Evolutionary conservation across 2,113 vertebrate genomes (phyloP), one percentile per base, ranked within the genome.

Genomic region (Fulica atra): DNA sequence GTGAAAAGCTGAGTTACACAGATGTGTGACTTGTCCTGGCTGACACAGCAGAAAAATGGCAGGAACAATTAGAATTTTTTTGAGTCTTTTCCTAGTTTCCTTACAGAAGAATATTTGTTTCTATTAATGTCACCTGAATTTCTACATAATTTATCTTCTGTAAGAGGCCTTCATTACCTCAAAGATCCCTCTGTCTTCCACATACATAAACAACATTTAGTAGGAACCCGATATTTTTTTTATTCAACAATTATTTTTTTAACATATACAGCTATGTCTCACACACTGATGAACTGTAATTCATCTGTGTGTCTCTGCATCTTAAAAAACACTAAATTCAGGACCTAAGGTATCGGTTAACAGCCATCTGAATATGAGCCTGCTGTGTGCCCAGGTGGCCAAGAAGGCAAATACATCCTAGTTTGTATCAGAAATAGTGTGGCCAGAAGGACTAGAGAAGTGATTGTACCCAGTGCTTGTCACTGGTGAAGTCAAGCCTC

Each of bases 401-500:
- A 71, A 42, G 36, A 19, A 20, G 12, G 40, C 11, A 46, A 46
- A 18, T 46, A 18, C 44, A 46, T 46, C 44, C 15, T 77, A 61
- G 61, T 10, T 2, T 38, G 35, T 11, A 42, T 29, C 16, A 65
- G 18, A 7, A 57, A 57, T 6, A n/a, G 24, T 9, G 6, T n/a
- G 50, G 29, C 20, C 10, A 38, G 26, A 13, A 12, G 21, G 21
- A 35, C 4, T 6, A 35, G 8, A 36, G 36, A 42, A 26, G 17
- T 6, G 10, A 42, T 60, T 0, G 1, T 44, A 3, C 31, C 51
- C 63, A 11, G 7, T 44, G 31, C 10, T 74, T 0, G 1, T 28
- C 40, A 17, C 69, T 46, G 13, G 16, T 51, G 36, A 24, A 15
- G 46, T n/a, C 8, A 3, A 8, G 20, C 10, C 20, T 36, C 2